These are phyloP conservation scores for Sarcophaga caerulescens DNA, from an alignment of 2,888 invertebrate genomes.

Conservation along the genomic window DNA sequence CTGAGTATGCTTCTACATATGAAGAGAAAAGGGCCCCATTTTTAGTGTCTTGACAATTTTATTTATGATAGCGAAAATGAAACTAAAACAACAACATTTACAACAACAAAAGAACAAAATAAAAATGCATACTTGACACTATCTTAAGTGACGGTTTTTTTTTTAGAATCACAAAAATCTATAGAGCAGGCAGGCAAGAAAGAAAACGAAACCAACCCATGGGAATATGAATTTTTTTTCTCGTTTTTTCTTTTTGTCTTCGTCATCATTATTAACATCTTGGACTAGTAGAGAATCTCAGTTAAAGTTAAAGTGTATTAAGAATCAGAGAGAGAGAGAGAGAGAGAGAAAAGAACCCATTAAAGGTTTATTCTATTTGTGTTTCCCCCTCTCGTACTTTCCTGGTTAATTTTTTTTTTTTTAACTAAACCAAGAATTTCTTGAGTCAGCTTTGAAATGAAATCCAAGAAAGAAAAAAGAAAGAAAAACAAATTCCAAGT, in stretches of 20 bases:
- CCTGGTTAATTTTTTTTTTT: conserved; percentile 19
- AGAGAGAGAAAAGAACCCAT: conserved; percentile 10
- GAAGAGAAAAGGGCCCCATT: neutral
- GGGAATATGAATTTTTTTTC: conserved; percentile 57
- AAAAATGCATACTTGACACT: conserved; percentile 67
- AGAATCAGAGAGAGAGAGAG: conserved; percentile 17
- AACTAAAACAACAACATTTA: neutral
- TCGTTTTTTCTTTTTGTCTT: neutral
- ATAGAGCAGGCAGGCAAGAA: neutral
- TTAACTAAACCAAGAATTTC: conserved; percentile 1
- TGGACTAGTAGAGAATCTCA: conserved; percentile 25
- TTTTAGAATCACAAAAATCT: conserved; percentile 51
- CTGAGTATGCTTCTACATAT: neutral
- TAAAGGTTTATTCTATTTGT: conserved; percentile 28
- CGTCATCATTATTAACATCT: neutral
- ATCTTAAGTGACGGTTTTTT: conserved; percentile 63
- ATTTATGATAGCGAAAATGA: conserved; percentile 60
- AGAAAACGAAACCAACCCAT: conserved; percentile 35
- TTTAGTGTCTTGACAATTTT: conserved; percentile 54
- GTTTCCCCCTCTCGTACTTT: too few relatives aligned
- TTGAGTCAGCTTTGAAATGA: conserved; percentile 5
- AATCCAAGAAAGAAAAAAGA: conserved; percentile 49
- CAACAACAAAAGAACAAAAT: conserved; percentile 6
- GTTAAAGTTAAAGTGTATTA: conserved; percentile 56
- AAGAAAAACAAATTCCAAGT: conserved; percentile 56